These are phyloP conservation scores for Phytoseiulus persimilis DNA, from an alignment of 2,888 invertebrate species.

Conservation along the genomic window DNA sequence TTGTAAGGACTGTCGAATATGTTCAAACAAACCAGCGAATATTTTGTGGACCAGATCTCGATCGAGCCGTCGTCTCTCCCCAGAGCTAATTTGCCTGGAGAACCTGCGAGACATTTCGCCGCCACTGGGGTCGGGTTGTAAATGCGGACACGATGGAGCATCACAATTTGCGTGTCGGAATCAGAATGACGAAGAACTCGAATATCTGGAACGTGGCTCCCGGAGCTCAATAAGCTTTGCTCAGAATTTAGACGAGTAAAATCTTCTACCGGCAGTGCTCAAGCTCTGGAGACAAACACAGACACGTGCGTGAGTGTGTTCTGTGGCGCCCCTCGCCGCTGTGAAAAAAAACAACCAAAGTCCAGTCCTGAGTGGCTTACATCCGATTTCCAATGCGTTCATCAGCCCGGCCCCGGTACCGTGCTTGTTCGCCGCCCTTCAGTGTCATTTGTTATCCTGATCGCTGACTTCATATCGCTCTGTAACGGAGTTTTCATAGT, in stretches of 20 bases:
- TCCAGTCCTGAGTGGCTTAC: too few relatives aligned
- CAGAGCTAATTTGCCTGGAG: constrained; percentile 9
- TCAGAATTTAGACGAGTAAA: not conserved
- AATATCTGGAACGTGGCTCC: not conserved
- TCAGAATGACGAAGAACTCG: not conserved
- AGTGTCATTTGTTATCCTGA: too few relatives aligned
- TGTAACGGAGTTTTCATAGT: too few relatives aligned
- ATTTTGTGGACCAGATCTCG: constrained; percentile 17
- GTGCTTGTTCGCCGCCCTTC: too few relatives aligned
- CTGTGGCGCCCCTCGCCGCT: not conserved
- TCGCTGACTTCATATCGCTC: too few relatives aligned
- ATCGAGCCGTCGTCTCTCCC: constrained; percentile 26
- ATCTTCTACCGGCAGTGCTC: not conserved
- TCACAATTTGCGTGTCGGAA: not conserved
- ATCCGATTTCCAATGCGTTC: too few relatives aligned
- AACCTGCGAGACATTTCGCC: constrained; percentile 10
- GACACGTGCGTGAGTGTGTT: not conserved
- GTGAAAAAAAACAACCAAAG: too few relatives aligned
- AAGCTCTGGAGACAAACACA: not conserved
- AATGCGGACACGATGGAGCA: constrained; percentile 14
- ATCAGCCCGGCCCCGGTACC: too few relatives aligned
- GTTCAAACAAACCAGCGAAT: constrained; percentile 10
- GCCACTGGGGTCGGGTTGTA: constrained; percentile 33
- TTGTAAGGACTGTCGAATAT: constrained; percentile 19
- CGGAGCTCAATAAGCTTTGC: not conserved